These are phyloP conservation scores for Prionailurus bengalensis DNA, from an alignment of 2,113 vertebrate genomes.

Conservation along the genomic window DNA sequence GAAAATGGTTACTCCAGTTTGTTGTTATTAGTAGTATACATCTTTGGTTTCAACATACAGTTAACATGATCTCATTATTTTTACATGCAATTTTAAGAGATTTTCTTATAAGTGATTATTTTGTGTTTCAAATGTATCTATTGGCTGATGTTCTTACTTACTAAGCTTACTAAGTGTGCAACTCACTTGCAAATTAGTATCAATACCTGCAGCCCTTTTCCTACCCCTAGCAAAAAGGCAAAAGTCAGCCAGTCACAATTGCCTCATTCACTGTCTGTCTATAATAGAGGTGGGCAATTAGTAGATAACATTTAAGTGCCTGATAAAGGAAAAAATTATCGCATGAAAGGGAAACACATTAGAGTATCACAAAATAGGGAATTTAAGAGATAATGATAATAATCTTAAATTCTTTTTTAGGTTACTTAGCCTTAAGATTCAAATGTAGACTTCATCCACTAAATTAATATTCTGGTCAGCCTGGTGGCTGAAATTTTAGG, in stretches of 20 bases:
- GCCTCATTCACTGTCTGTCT: constrained; percentile 7
- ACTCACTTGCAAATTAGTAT: constrained; percentile 32
- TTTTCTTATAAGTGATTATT: constrained; percentile 51
- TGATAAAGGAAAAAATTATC: constrained; percentile 43
- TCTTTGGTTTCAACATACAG: constrained; percentile 6
- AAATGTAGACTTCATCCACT: neutral
- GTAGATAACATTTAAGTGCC: constrained; percentile 42
- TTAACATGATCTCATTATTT: constrained; percentile 61
- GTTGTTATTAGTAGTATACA: constrained; percentile 53
- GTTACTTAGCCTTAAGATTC: constrained; percentile 47
- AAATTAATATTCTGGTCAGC: constrained; percentile 54
- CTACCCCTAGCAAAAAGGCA: neutral
- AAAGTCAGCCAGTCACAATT: constrained; percentile 11
- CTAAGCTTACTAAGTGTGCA: neutral
- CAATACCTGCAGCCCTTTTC: neutral
- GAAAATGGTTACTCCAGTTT: constrained; percentile 52
- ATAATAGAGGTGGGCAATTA: neutral
- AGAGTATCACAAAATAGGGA: neutral
- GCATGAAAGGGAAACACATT: constrained; percentile 18
- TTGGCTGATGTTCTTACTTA: constrained; percentile 45
- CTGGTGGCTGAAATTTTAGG: neutral
- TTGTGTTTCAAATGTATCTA: constrained; percentile 54
- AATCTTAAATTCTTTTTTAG: constrained; percentile 43
- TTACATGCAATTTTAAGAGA: neutral
- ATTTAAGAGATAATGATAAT: constrained; percentile 22